phyloP scores from a whole-genome alignment of 2,113 vertebrate genomes.

The Sapajus apella region DNA sequence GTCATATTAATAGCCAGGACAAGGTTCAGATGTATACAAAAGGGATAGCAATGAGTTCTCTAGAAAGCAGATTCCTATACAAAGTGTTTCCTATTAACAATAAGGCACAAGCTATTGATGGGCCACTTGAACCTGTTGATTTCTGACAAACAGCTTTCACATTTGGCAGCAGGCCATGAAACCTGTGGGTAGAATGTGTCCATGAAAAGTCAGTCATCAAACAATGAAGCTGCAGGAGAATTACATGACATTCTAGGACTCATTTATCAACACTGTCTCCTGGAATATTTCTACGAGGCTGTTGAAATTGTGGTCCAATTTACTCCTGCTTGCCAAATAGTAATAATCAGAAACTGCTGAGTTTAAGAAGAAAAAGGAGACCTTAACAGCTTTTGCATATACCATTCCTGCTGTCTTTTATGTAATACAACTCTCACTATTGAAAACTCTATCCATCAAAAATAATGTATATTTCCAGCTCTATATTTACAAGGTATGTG shows the following conservation, averaged over 20 bases:
- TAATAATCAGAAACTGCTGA: conserved; percentile 43
- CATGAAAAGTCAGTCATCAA: neutral
- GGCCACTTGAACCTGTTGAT: neutral
- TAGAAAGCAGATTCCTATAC: neutral
- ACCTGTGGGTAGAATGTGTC: neutral
- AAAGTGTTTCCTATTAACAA: neutral
- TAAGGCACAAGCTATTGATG: neutral
- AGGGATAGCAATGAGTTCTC: neutral
- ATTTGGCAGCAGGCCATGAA: neutral
- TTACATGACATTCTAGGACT: neutral
- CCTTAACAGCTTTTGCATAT: conserved; percentile 48
- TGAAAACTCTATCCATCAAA: conserved; percentile 36
- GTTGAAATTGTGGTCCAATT: conserved; percentile 43
- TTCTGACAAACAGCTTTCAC: neutral
- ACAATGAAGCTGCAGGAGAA: conserved; percentile 11
- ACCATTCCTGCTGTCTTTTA: conserved; percentile 31
- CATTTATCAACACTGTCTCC: conserved; percentile 18
- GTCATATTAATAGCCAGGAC: neutral
- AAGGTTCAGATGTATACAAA: neutral
- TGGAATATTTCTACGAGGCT: conserved; percentile 39
- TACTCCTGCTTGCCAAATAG: conserved; percentile 15
- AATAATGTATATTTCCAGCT: conserved; percentile 8
- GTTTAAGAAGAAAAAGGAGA: conserved; percentile 34
- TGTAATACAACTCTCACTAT: conserved; percentile 26
- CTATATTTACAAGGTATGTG: conserved; percentile 18